Base-by-base conservation (phyloP, 2,113 vertebrate genomes). In the Hippocampus comes region DNA sequence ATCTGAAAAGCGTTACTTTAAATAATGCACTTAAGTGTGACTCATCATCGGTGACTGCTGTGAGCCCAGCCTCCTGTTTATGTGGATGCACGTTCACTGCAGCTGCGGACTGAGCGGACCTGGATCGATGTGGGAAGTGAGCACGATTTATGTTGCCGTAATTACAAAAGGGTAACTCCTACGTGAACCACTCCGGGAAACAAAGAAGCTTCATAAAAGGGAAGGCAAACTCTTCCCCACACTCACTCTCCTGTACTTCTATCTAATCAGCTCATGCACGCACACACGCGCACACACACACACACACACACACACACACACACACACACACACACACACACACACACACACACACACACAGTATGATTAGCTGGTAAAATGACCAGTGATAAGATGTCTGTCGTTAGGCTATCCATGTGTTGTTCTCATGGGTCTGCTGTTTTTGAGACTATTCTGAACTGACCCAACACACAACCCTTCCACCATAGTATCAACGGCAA, bases 91-190 rank as follows among this genome's bases (percentile, higher is more conserved):
- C 63, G 2, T 48, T 74, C 68, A 21, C 51, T 12, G 67, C 51
- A 60, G 65, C 76, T 43, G 68, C 68, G 17, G 43, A 66, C 8
- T 72, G 42, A 71, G 76, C 67, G n/a, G 38, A 79, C 72, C 14
- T 56, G 42, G 74, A 67, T 77, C 80, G 71, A 76, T 59, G 85
- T 80, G 79, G 81, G 86, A 86, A 81, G 78, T 17, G 59, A 74
- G 53, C 78, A 80, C 73, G 5, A 72, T 78, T 80, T 82, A 70
- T 75, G 79, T 84, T 68, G 51, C 74, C 71, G 82, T 81, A 84
- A 89, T 89, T 87, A 80, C 85, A 88, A 79, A 85, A 71, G 23
- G 3, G 55, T 76, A 84, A 86, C 88, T 88, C 84, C 72, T 81
- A 72, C 69, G 43, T 82, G 84, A 89, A 83, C 78, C 48, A 42